A percentile compares a stretch with the other conserved stretches of the same genome.
Evolutionary conservation across 2,797 vertebrate genomes (phyloP).

Genomic region (Siniperca scherzeri): DNA sequence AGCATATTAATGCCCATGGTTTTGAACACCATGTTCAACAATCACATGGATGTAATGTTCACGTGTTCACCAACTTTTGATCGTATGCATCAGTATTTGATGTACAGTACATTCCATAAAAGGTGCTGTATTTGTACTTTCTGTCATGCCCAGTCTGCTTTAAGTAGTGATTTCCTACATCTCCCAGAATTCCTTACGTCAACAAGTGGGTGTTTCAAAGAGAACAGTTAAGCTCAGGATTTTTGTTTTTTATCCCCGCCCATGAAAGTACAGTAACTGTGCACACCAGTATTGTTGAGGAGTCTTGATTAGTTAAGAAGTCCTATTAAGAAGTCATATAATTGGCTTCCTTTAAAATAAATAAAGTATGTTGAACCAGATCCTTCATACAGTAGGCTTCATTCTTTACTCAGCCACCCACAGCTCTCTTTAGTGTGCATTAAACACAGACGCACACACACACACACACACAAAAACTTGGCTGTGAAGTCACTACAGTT

Average conservation of each 20-base stretch:
- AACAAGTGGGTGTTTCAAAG: slow-evolving; percentile 6
- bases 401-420: slow-evolving; percentile 61
- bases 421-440: slow-evolving; percentile 35
- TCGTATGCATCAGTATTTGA: not conserved
- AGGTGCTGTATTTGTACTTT: not conserved
- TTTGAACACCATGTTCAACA: not conserved
- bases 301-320: slow-evolving; percentile 12
- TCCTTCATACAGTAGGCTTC: slow-evolving; percentile 21
- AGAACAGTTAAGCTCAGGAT: not conserved
- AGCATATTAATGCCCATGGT: not conserved
- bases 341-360: slow-evolving; percentile 36
- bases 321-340: slow-evolving; percentile 38
- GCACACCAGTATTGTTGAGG: not conserved
- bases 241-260: not conserved
- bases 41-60: not conserved
- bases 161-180: slow-evolving; percentile 16
- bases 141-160: not conserved
- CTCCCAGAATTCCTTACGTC: slow-evolving; percentile 32
- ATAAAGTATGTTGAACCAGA: slow-evolving; percentile 21
- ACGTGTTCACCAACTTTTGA: not conserved
- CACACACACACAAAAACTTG: slow-evolving; percentile 13
- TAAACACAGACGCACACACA: not conserved
- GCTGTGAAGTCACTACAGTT: slow-evolving; percentile 60
- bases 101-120: not conserved
- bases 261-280: slow-evolving; percentile 1